Evolutionary conservation across 2,888 invertebrate genomes (phyloP).

Genomic region (Boloria selene): DNA sequence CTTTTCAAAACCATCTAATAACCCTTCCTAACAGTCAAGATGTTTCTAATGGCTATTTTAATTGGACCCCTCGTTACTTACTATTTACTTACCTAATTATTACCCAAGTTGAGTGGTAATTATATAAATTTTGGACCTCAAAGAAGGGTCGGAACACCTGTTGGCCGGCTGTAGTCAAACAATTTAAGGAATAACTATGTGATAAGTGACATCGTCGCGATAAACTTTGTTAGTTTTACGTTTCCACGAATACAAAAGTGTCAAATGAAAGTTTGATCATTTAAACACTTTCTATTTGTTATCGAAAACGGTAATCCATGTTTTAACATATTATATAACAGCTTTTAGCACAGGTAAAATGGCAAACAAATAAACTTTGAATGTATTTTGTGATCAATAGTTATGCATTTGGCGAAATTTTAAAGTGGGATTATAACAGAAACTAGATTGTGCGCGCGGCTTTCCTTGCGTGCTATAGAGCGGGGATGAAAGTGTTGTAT

Average conservation of each 20-base stretch:
- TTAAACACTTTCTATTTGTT: not conserved
- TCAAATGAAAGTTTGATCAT: not conserved
- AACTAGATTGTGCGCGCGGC: too few species aligned
- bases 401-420: too few species aligned
- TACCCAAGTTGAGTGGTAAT: constrained; percentile 55
- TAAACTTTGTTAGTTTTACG: constrained; percentile 38
- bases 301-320: not conserved
- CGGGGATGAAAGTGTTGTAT: too few species aligned
- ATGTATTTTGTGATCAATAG: too few species aligned
- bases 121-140: constrained; percentile 53
- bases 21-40: constrained; percentile 35
- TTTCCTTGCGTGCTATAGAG: too few species aligned
- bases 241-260: constrained; percentile 13
- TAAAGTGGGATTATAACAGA: too few species aligned
- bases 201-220: constrained; percentile 41
- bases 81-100: constrained; percentile 64
- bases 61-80: constrained; percentile 56
- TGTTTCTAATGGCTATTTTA: constrained; percentile 55
- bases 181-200: constrained; percentile 43
- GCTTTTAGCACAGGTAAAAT: too few species aligned
- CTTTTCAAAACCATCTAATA: constrained; percentile 9
- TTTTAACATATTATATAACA: too few species aligned
- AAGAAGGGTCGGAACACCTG: constrained; percentile 53
- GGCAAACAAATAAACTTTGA: too few species aligned
- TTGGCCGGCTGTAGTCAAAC: constrained; percentile 45